Evolutionary conservation across 2,888 invertebrate species (phyloP), one percentile per base, ranked within the genome.

Genomic region (Drosophila cracens): DNA sequence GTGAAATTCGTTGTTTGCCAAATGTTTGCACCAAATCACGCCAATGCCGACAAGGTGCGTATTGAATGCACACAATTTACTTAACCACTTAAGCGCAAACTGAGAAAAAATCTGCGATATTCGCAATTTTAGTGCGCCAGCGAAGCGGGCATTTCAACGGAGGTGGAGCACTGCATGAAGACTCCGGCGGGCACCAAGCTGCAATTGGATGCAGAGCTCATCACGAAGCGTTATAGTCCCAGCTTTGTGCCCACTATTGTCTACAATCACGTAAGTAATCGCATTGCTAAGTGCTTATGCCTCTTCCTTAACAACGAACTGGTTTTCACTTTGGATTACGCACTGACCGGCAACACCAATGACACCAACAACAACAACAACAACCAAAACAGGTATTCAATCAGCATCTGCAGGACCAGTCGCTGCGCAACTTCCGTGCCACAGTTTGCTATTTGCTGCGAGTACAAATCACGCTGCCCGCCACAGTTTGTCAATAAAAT

Each of bases 1-100:
- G 92, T 94, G 33, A 90, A 92, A n/a, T 95, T 95, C 78, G 94
- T 94, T 2, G 91, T 92, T 4, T 95, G 95, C 75, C 95, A 95
- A 90, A 94, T 95, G 94, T 79, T 90, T 25, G 91, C 92, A 0
- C 75, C 87, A 25, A 92, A 94, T 29, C 93, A 93, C 6, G 87
- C 93, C 11, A 91, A 80, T 34, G 93, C 93, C 80, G 88, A 84
- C 54, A 70, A 88, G 74, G 91, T 91, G 54, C 21, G 78, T 71
- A 49, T 38, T 33, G 64, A 70, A 68, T 70, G 61, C 8, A 10
- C 29, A 48, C 43, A 70, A 59, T 85, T 84, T 73, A 63, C 63
- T 51, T 56, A 76, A 70, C 27, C 54, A 52, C 52, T 86, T 78
- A 71, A 52, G 70, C 16, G 16, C 21, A 58, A 29, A 11, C 59